Conservation (phyloP, 2,888 invertebrate genomes). For the Ophion ellenae region DNA sequence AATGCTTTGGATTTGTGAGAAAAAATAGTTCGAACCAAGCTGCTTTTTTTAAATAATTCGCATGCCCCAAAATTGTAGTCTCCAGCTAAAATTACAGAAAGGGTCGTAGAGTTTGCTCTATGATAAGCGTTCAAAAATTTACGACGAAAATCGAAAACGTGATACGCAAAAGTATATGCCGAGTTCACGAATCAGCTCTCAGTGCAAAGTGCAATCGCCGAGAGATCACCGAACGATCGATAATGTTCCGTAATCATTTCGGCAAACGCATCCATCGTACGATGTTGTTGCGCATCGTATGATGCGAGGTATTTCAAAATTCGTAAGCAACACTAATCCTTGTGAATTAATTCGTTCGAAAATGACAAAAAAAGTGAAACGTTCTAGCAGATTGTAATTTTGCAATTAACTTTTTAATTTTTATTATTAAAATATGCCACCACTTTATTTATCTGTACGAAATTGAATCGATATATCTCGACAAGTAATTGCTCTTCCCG, state of each 20-base stretch:
- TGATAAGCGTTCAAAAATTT: not conserved
- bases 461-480: no score
- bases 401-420: no score
- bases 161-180: not conserved
- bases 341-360: not conserved
- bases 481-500: no score
- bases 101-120: not conserved
- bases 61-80: no score
- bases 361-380: not conserved
- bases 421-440: no score
- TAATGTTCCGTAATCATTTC: not conserved
- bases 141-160: not conserved
- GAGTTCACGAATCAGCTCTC: not conserved
- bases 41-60: no score
- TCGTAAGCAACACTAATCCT: not conserved
- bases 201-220: conserved; percentile 3
- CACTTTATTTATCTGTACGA: no score
- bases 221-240: not conserved
- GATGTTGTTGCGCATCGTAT: not conserved
- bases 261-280: not conserved
- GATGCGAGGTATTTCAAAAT: conserved; percentile 7
- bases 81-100: not conserved
- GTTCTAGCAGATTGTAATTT: no score
- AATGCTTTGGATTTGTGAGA: no score
- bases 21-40: no score